phyloP scores from a whole-genome alignment of 2,888 invertebrate species.

The Trisateles emortualis region DNA sequence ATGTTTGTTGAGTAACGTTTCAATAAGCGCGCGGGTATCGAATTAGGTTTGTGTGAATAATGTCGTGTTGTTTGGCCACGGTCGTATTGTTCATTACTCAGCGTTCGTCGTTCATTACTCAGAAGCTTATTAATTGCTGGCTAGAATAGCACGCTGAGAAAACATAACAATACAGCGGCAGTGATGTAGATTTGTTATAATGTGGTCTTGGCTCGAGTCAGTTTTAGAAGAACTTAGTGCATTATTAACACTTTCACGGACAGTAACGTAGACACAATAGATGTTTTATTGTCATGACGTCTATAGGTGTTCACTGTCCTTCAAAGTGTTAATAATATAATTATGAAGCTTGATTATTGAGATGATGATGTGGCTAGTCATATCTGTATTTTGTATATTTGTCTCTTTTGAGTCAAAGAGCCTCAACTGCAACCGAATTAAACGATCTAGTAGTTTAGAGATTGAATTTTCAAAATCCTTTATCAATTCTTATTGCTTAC shows the following conservation, averaged over 20 bases:
- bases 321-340: too few relatives aligned
- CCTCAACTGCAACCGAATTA: not conserved
- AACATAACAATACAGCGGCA: constrained; percentile 22
- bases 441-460: too few relatives aligned
- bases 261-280: too few relatives aligned
- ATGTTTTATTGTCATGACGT: too few relatives aligned
- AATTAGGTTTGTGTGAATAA: constrained; percentile 48
- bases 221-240: not conserved
- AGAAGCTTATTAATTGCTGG: constrained; percentile 37
- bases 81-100: constrained; percentile 50
- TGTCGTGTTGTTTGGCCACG: constrained; percentile 47
- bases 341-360: too few relatives aligned
- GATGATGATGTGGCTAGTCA: too few relatives aligned
- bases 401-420: too few relatives aligned
- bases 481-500: too few relatives aligned
- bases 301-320: too few relatives aligned
- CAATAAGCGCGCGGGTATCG: constrained; percentile 35
- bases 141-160: constrained; percentile 27
- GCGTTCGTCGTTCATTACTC: constrained; percentile 55
- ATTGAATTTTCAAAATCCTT: too few relatives aligned
- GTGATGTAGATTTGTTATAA: constrained; percentile 30
- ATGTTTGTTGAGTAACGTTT: constrained; percentile 33
- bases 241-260: too few relatives aligned
- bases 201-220: constrained; percentile 18
- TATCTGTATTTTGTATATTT: too few relatives aligned